Percentiles rank a stretch among this genome's conserved stretches.
These are phyloP conservation scores for Campodea augens DNA, from an alignment of 1,140 invertebrate species.

Conservation along the genomic window DNA sequence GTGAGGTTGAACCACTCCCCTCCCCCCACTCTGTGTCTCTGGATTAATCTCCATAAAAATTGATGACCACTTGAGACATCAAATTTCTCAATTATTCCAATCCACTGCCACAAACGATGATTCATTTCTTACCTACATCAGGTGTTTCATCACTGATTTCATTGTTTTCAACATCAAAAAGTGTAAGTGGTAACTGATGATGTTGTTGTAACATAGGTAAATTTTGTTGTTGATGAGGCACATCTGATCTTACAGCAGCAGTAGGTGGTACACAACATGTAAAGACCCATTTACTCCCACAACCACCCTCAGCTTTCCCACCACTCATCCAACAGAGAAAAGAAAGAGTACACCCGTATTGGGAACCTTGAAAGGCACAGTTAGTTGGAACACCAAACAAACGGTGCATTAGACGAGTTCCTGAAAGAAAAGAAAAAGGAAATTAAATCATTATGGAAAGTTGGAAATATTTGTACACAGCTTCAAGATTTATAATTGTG, in stretches of 20 bases:
- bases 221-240: neutral
- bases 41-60: too few species aligned
- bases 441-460: too few species aligned
- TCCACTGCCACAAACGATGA: too few species aligned
- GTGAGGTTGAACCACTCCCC: too few species aligned
- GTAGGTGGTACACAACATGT: slow-evolving; percentile 36
- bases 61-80: too few species aligned
- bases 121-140: slow-evolving; percentile 15
- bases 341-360: slow-evolving; percentile 40
- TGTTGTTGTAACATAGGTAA: neutral
- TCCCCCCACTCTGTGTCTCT: too few species aligned
- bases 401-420: slow-evolving; percentile 30
- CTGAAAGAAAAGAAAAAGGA: slow-evolving; percentile 7
- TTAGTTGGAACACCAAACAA: slow-evolving; percentile 36
- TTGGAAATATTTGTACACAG: too few species aligned
- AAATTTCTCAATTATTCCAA: too few species aligned
- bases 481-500: too few species aligned
- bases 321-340: slow-evolving; percentile 49
- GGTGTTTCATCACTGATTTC: too few species aligned
- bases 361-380: slow-evolving; percentile 32
- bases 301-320: slow-evolving; percentile 36
- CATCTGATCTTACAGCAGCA: slow-evolving; percentile 1
- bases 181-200: slow-evolving; percentile 2
- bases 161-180: slow-evolving; percentile 3
- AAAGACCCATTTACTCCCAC: slow-evolving; percentile 42